Base-by-base conservation (phyloP, 2,797 vertebrate genomes). In the Mormyrus proboscirostris region DNA sequence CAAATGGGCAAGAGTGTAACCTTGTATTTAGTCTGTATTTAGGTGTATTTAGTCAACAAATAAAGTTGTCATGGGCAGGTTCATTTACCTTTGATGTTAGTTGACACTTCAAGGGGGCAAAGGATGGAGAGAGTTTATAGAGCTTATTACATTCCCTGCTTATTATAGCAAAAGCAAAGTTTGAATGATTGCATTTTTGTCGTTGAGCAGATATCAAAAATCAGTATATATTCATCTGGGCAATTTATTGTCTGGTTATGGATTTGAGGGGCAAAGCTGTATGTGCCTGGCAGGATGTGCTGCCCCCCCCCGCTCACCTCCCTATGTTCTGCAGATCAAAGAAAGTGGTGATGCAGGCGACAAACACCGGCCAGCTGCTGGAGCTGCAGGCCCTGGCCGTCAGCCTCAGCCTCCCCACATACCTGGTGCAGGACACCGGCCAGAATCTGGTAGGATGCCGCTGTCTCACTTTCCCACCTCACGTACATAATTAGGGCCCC, bases 331-430 rank as follows among this genome's bases (percentile, higher is more conserved):
- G 29, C 91, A 97, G 97, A 84, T 95, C 96, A 4, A 97, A 97
- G 94, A 97, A 97, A 92, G 95, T 97, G 91, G 96, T 97, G 88
- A 93, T 97, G 90, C 96, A 97, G 91, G 96, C 96, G 88, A 95
- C 94, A 49, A 97, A 95, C 4, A 93, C 95, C 89, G 95, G 95
- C 88, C 97, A 97, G 83, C 94, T 97, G 25, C 92, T 97, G 93
- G 96, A 97, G 92, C 93, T 97, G 38, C 96, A 97, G 90, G 97
- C 96, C 19, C 92, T 96, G 91, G 96, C 96, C 8, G 94, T 97
- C 95, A 97, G 95, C 91, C 94, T 97, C 92, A 96, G 94, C 85
- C 93, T 97, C 86, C 96, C 96, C 50, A 95, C 96, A 0, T 96
- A 97, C 92, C 92, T 97, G 92, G 96, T 97, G 89, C 96, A 96